A percentile compares a stretch with the other conserved stretches of the same genome.
Conservation (phyloP, 2,888 invertebrate species). For the Agrilus mali region DNA sequence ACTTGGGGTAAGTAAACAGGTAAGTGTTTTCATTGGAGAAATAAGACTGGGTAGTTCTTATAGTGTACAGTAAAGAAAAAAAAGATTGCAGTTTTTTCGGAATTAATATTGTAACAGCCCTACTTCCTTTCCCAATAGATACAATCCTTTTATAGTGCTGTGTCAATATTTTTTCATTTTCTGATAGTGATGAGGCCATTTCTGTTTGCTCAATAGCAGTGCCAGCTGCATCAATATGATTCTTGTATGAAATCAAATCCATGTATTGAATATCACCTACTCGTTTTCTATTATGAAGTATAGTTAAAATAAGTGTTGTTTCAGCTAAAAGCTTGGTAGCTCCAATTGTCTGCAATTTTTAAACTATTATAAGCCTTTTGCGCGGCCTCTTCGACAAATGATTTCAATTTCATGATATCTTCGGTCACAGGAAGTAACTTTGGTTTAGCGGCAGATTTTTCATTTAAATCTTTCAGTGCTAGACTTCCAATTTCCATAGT, state of each 20-base stretch:
- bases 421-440: constrained; percentile 4
- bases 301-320: constrained; percentile 9
- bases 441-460: constrained; percentile 6
- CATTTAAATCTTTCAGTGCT: constrained; percentile 10
- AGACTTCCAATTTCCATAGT: constrained; percentile 10
- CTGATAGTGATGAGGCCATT: constrained; percentile 4
- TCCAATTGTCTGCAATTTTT: neutral
- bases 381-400: constrained; percentile 1
- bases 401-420: constrained; percentile 7
- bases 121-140: constrained; percentile 9
- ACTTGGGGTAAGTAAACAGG: constrained; percentile 12
- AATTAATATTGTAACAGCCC: constrained; percentile 9
- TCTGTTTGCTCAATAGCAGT: constrained; percentile 1
- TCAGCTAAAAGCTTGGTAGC: constrained; percentile 8
- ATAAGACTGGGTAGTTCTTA: constrained; percentile 6
- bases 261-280: constrained; percentile 12
- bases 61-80: constrained; percentile 5
- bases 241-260: constrained; percentile 7
- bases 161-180: constrained; percentile 9
- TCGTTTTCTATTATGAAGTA: constrained; percentile 12
- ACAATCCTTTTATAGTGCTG: constrained; percentile 10
- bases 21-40: constrained; percentile 8
- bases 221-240: constrained; percentile 1
- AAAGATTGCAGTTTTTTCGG: constrained; percentile 9
- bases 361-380: constrained; percentile 6